These are phyloP conservation scores for Coilia nasus DNA, from an alignment of 2,797 vertebrate genomes.

Conservation along the genomic window DNA sequence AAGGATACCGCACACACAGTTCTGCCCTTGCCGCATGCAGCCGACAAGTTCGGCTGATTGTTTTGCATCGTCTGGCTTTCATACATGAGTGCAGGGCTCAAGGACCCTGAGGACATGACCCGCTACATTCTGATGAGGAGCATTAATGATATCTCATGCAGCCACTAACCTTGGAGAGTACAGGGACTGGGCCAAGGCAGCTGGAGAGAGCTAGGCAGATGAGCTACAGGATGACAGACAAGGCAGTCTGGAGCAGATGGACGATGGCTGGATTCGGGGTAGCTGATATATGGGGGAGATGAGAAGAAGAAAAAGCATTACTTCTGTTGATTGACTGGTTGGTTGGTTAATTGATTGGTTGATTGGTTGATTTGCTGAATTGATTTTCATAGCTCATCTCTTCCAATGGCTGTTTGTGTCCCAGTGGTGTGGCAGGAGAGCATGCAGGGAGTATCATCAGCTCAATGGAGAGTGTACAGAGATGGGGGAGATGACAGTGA, in stretches of 20 bases:
- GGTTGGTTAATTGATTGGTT: not conserved
- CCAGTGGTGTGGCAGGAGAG: not conserved
- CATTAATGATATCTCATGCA: not conserved
- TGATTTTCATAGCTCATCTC: slow-evolving; percentile 1
- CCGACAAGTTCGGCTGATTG: not conserved
- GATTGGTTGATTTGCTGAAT: not conserved
- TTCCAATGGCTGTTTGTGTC: not conserved
- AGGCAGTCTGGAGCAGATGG: not conserved
- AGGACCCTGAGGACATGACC: not conserved
- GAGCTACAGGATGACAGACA: not conserved
- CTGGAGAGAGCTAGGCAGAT: not conserved
- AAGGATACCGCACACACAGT: not conserved
- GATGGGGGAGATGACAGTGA: not conserved
- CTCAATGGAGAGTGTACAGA: not conserved
- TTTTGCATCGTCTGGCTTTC: not conserved
- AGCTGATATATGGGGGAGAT: too few species aligned
- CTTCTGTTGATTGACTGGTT: not conserved
- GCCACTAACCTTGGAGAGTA: not conserved
- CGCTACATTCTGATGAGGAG: not conserved
- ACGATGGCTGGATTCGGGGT: too few species aligned
- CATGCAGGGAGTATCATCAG: not conserved
- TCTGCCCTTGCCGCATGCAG: not conserved
- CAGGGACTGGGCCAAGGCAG: not conserved
- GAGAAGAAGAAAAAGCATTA: too few species aligned
- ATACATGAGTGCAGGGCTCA: not conserved